Base-by-base conservation (phyloP, 2,888 invertebrate genomes). In the Caenorhabditis imperialis region DNA sequence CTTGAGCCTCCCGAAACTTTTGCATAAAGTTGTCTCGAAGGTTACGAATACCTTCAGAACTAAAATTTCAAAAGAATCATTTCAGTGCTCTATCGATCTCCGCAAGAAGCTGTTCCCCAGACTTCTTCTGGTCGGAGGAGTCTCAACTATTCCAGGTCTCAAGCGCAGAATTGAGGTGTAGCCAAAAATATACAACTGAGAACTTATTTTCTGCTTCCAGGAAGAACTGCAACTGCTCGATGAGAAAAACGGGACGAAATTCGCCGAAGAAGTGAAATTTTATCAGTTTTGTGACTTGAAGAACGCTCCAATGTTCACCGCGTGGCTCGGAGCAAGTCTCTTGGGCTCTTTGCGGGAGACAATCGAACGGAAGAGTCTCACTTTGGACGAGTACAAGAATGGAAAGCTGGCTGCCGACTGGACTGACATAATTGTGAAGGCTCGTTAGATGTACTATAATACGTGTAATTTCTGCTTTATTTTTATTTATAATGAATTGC, bases 61-160 rank as follows among this genome's bases (percentile, higher is more conserved):
- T n/a, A n/a, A n/a, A n/a, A n/a, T n/a, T n/a, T n/a, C n/a, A n/a
- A n/a, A n/a, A n/a, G 37, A 54, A 44, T 22, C 14, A 6, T 18
- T 42, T 8, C 88, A 93, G 91, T 93, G 94, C 82, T 93, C 95
- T 0, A 91, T 94, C 23, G 96, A 97, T 90, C 92, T 92, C 73
- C 91, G 96, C 14, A 91, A 91, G 60, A 90, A 91, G 51, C 90
- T 98, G 40, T 93, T 94, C 0, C 93, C 92, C 88, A 95, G 94
- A 89, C 92, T 97, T 80, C 90, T 97, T 61, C 89, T 97, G 20
- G 92, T 93, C 61, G 98, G 97, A 35, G 98, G 98, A 12, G 93
- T 93, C 1, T 91, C 93, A 0, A 93, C 93, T 91, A 90, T 93
- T 78, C 92, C 93, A 60, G 97, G 97, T 0, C 92, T 98, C 84